Conservation (phyloP, 2,797 vertebrate genomes). For the Enteromius mattozi region DNA sequence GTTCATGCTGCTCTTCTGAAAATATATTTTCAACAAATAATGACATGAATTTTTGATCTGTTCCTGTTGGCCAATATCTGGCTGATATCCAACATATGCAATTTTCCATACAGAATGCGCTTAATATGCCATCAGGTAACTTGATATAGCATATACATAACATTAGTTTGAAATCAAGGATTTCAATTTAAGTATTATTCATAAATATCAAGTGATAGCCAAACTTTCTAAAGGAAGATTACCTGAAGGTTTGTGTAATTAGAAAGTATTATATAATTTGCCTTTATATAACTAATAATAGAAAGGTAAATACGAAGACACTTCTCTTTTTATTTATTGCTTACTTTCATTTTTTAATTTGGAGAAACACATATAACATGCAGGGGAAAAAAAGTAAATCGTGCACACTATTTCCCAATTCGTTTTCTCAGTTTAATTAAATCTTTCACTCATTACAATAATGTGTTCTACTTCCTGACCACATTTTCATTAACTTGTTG, state of each 20-base stretch:
- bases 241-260: background rate
- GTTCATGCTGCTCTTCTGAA: background rate
- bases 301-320: background rate
- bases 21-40: background rate
- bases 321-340: background rate
- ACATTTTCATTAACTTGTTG: too few species aligned
- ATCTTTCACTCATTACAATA: too few species aligned
- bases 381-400: too few species aligned
- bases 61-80: background rate
- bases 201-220: background rate
- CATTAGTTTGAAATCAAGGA: background rate
- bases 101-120: background rate
- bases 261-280: background rate
- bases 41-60: background rate
- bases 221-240: background rate
- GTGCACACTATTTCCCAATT: too few species aligned
- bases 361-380: too few species aligned
- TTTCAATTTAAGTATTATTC: background rate
- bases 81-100: background rate
- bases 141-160: background rate
- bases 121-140: background rate
- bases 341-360: background rate
- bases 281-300: background rate
- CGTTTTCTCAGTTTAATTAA: too few species aligned
- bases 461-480: too few species aligned